Evolutionary conservation across 2,797 vertebrate species (phyloP), one percentile per base, ranked within the genome.

Genomic region (Crenichthys baileyi): DNA sequence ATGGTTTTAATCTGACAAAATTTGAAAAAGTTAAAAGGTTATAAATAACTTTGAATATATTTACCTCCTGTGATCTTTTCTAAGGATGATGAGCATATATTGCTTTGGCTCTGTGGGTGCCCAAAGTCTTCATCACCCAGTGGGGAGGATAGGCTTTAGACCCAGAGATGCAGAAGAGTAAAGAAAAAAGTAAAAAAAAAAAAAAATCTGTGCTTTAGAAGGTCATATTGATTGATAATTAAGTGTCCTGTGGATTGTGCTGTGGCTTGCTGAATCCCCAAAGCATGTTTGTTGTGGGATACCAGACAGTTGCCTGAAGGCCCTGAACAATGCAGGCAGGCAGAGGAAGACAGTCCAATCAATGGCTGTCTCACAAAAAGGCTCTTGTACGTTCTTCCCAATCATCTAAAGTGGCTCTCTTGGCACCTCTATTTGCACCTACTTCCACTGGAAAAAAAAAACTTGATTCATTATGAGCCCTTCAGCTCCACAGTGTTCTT

Each of bases 201-300:
- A 70, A 73, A 85, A 82, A 87, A 75, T 82, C 79, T 77, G 73
- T 72, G 70, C 79, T 89, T 76, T 61, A 76, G 90, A 94, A 94
- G 94, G 93, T 95, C 91, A 82, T 93, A 93, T 94, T 92, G 92
- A 94, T 93, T 94, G 92, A 92, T 92, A 86, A 92, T 75, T 44
- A 63, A 89, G 86, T 87, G 88, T 89, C 91, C 90, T 55, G 73
- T 84, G 88, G 87, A 91, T 86, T 85, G 73, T 72, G 79, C 87
- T 83, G 85, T 79, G 85, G 83, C 86, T 85, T 78, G 77, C 79
- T 88, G 85, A 70, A 77, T 82, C 87, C 86, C 88, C 73, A 79
- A 74, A 70, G 83, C 89, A 83, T 90, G 88, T 92, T 93, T 90
- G 89, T 94, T 92, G 85, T 86, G 79, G 85, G 89, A 92, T 91